These are phyloP conservation scores for Formica exsecta DNA, from an alignment of 1,140 invertebrate genomes.

Conservation along the genomic window DNA sequence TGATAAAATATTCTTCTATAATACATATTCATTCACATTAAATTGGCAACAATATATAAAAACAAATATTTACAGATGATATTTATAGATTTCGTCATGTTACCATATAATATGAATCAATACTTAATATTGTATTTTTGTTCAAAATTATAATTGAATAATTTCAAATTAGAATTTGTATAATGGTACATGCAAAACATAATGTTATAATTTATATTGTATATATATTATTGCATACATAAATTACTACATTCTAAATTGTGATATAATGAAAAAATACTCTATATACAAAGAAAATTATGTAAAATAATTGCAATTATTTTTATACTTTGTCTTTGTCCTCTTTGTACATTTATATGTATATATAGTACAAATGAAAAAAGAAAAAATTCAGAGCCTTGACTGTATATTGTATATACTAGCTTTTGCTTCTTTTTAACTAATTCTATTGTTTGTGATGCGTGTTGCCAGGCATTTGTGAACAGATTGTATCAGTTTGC, in stretches of 20 bases:
- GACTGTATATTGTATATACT: conserved; percentile 67
- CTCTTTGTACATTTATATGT: conserved; percentile 37
- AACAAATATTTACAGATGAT: too few species aligned
- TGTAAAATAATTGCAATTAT: neutral
- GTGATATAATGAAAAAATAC: neutral
- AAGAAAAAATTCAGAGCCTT: conserved; percentile 41
- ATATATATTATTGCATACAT: neutral
- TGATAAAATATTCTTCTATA: too few species aligned
- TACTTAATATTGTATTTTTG: neutral
- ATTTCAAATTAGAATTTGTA: neutral
- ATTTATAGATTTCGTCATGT: too few species aligned
- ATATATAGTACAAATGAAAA: conserved; percentile 7
- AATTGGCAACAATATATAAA: neutral
- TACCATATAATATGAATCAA: too few species aligned
- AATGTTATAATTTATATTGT: neutral
- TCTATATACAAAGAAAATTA: neutral
- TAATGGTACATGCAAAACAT: neutral
- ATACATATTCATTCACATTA: too few species aligned
- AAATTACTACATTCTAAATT: neutral
- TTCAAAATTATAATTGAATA: neutral
- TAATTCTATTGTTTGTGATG: conserved; percentile 86
- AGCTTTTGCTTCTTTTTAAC: conserved; percentile 83
- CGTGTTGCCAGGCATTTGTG: conserved; percentile 87
- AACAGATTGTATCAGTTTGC: conserved; percentile 90
- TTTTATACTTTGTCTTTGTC: neutral